Base-by-base conservation (phyloP, 2,888 invertebrate genomes). In the Pimpla rufipes region DNA sequence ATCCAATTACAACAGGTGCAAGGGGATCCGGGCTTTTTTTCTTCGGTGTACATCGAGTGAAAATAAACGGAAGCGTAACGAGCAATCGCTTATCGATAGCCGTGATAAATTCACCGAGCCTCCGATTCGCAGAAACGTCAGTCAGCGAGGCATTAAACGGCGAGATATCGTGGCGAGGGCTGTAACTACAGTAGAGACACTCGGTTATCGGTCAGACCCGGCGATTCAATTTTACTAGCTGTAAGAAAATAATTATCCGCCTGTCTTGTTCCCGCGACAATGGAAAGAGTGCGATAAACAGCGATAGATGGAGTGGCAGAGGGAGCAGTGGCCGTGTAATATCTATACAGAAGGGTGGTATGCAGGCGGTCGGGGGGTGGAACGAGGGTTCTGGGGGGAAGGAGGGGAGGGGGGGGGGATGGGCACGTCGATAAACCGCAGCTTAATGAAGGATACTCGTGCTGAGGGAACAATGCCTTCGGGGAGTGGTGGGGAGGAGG, bases 401-500 rank as follows among this genome's bases (percentile, higher is more conserved):
- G 35, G 37, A 40, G 21, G 18, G 11, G 21, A 16, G 50, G 55
- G 16, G 66, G 59, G 67, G 29, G 35, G 59, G 47, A 8, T n/a
- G 76, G 74, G 77, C 50, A 84, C 77, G 84, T 84, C 85, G 84
- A 85, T 85, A 85, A 85, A 84, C 77, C 79, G 75, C 75, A 78
- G 85, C 77, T 81, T 85, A 84, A 85, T 81, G 81, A 84, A 85
- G 84, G 84, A 79, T 82, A 81, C 82, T 84, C 74, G 81, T 70
- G 80, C 80, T 5, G 68, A 79, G 52, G 76, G 67, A 85, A 84
- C 83, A 84, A 85, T 85, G 85, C 79, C 73, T 77, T 57, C 52
- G 45, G 74, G 67, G 67, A 47, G 47, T 55, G 35, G 18, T 10
- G 57, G 47, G 40, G 75, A 52, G 77, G 62, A 52, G 57, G 42